Base-by-base conservation (phyloP, 2,113 vertebrate species). In the Chaenocephalus aceratus region DNA sequence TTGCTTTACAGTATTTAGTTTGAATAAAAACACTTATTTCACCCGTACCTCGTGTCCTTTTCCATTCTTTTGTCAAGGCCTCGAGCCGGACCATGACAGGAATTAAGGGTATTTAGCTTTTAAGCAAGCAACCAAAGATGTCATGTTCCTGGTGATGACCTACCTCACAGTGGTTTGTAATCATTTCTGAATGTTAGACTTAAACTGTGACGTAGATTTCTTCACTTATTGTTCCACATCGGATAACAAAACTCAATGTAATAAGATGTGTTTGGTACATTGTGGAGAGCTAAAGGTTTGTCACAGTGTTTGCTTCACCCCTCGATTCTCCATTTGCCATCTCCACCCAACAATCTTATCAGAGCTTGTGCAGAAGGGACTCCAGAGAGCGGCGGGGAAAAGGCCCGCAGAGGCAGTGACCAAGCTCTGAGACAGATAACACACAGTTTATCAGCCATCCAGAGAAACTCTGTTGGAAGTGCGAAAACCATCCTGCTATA, bases 321-420 rank as follows among this genome's bases (percentile, higher is more conserved):
- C 67, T 64, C 30, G 14, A 11, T 67, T 62, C 75, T 64, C 67
- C 65, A 34, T 72, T 65, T 63, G 76, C 77, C 77, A 81, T 84
- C 82, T 84, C 65, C 0, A 51, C 71, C 44, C 51, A 5, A 79
- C 76, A 85, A 73, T 87, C 85, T 92, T 92, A 91, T 91, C 89
- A 64, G 63, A 53, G 81, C 77, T n/a, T 30, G 3, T 72, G 83
- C 89, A 86, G 84, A 83, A 72, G 68, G 77, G 80, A 80, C 77
- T 87, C 79, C 77, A 64, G 86, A 85, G 82, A 70, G 82, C 60
- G 3, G 67, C 70, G 4, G 53, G 61, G 72, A 61, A 71, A 80
- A 72, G 72, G 59, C 77, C 86, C 45, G 82, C 72, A 30, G 88
- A 79, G 84, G 79, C 65, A 3, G 56, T 53, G 72, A 81, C 59